These are phyloP conservation scores for Olivierus martensii DNA, from an alignment of 1,140 invertebrate species.

Conservation along the genomic window DNA sequence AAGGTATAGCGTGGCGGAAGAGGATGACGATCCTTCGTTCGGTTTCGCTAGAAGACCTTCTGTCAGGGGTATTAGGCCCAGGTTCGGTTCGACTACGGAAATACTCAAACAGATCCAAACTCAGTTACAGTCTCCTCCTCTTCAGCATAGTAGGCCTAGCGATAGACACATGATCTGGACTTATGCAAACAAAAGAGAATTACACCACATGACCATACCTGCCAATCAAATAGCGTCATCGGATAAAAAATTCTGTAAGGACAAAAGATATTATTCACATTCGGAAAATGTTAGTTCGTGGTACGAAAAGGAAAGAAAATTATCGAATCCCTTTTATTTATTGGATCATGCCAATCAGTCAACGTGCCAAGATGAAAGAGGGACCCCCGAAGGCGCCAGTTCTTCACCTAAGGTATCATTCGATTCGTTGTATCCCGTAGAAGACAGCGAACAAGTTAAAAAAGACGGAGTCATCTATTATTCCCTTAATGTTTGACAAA, in stretches of 20 bases:
- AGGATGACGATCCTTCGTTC: slow-evolving; percentile 61
- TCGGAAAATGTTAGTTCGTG: too few relatives aligned
- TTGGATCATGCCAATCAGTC: not conserved
- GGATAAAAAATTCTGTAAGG: too few relatives aligned
- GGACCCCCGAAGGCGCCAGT: slow-evolving; percentile 26
- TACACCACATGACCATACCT: too few relatives aligned
- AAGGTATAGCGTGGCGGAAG: slow-evolving; percentile 41
- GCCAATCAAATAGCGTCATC: too few relatives aligned
- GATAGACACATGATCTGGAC: not conserved
- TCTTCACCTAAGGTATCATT: slow-evolving; percentile 23
- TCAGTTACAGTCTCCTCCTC: slow-evolving; percentile 27
- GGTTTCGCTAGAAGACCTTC: slow-evolving; percentile 75
- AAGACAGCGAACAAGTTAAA: not conserved
- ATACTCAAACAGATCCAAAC: slow-evolving; percentile 64
- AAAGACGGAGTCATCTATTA: slow-evolving; percentile 20
- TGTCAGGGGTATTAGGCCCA: slow-evolving; percentile 55
- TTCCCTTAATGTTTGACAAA: slow-evolving; percentile 19
- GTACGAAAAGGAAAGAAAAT: not conserved
- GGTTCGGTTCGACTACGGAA: slow-evolving; percentile 61
- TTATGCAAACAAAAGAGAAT: not conserved
- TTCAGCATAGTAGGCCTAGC: not conserved
- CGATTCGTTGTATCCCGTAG: slow-evolving; percentile 10
- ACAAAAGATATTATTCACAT: too few relatives aligned
- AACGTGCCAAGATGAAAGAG: slow-evolving; percentile 21
- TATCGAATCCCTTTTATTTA: not conserved